These are phyloP conservation scores for Ophion ventricosus DNA, from an alignment of 2,888 invertebrate genomes.

Conservation along the genomic window DNA sequence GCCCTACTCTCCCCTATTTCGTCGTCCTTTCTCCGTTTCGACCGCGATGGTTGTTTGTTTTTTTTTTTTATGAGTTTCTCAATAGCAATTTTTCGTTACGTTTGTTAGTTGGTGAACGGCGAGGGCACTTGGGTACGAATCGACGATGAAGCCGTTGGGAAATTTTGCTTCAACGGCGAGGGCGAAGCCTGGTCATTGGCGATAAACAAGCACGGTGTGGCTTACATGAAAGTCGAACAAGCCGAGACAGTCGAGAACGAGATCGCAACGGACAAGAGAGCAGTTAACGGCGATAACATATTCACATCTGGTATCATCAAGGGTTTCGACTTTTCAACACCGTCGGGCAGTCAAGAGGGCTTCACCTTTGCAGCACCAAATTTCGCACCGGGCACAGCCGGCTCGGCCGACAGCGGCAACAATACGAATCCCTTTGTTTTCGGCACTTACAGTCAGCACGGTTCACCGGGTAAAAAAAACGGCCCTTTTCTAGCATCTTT, in stretches of 20 bases:
- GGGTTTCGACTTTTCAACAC: slow-evolving; percentile 86
- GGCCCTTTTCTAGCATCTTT: neutral
- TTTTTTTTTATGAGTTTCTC: neutral
- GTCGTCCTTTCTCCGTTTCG: neutral
- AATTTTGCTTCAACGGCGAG: slow-evolving; percentile 88
- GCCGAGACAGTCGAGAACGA: slow-evolving; percentile 78
- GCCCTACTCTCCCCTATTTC: too few species aligned
- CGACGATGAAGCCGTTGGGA: slow-evolving; percentile 86
- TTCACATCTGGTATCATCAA: slow-evolving; percentile 79
- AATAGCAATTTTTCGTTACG: slow-evolving; percentile 38
- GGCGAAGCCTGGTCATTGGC: slow-evolving; percentile 90
- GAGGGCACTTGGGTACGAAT: slow-evolving; percentile 89
- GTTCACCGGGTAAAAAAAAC: slow-evolving; percentile 74
- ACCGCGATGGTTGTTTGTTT: neutral
- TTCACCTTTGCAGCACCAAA: slow-evolving; percentile 78
- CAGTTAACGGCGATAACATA: slow-evolving; percentile 72
- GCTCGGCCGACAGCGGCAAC: slow-evolving; percentile 74
- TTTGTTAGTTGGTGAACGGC: slow-evolving; percentile 84
- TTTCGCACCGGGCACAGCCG: slow-evolving; percentile 72
- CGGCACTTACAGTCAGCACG: slow-evolving; percentile 80
- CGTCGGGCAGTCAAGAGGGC: slow-evolving; percentile 77
- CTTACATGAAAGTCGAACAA: slow-evolving; percentile 87
- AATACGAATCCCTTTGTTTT: slow-evolving; percentile 83
- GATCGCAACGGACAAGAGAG: slow-evolving; percentile 74
- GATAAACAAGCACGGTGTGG: slow-evolving; percentile 86